A percentile compares a stretch with the other conserved stretches of the same genome.
phyloP scores from a whole-genome alignment of 1,140 invertebrate genomes.

The Holcopasites calliopsidis region DNA sequence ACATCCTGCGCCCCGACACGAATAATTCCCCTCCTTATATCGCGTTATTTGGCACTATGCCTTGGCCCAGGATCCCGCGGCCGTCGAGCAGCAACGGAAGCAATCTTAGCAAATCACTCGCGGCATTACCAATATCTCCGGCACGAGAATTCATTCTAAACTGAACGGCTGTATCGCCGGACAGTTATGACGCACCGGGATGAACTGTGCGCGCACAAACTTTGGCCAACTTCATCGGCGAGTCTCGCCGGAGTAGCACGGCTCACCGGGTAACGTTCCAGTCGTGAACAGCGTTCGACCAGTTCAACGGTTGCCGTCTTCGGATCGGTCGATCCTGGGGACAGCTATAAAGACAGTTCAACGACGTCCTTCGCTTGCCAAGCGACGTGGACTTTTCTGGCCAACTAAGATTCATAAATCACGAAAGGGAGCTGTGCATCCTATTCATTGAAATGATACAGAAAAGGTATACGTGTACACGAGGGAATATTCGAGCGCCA shows the following conservation, averaged over 20 bases:
- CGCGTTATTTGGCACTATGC: constrained; percentile 14
- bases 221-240: not conserved
- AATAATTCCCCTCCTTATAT: constrained; percentile 8
- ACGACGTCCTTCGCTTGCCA: not conserved
- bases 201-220: not conserved
- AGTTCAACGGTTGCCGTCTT: not conserved
- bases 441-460: no score
- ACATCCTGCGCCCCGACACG: not conserved
- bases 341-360: no score
- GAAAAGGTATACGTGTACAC: no score
- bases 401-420: not conserved
- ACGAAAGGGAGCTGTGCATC: not conserved
- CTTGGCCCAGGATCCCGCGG: not conserved
- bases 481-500: no score
- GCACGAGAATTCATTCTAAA: not conserved
- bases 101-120: constrained; percentile 10
- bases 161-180: not conserved
- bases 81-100: not conserved
- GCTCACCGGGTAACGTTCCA: no score
- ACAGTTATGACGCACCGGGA: not conserved
- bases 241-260: not conserved
- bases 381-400: not conserved
- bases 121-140: not conserved
- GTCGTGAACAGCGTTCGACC: no score
- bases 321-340: no score